Conservation (phyloP, 1,140 invertebrate genomes). For the Macrosteles quadrilineatus region DNA sequence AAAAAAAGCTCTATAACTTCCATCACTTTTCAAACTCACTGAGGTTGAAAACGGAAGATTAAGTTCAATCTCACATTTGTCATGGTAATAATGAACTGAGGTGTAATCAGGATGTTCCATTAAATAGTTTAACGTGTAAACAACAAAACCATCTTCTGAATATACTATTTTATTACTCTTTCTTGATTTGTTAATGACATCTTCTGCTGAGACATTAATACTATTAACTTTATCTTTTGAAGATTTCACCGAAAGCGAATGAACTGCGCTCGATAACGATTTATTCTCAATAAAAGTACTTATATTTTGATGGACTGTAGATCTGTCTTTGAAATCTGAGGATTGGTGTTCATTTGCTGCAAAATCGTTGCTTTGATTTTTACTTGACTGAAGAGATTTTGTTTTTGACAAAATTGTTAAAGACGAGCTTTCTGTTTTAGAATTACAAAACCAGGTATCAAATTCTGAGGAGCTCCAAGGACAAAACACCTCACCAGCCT, state of each 20-base stretch:
- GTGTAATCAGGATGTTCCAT: background rate
- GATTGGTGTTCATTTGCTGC: no score
- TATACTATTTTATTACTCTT: background rate
- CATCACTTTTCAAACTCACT: background rate
- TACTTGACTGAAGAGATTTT: no score
- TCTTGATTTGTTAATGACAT: background rate
- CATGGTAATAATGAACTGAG: background rate
- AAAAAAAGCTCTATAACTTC: background rate
- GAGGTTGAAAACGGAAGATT: background rate
- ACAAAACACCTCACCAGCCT: conserved; percentile 8
- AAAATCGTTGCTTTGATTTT: no score
- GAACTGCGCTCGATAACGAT: background rate
- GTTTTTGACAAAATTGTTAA: no score
- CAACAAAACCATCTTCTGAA: background rate
- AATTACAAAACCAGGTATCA: background rate
- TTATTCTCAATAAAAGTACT: background rate
- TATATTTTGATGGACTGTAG: no score
- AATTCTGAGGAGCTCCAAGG: background rate
- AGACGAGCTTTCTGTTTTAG: no score
- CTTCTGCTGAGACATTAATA: background rate
- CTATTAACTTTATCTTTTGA: background rate
- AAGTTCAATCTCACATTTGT: background rate
- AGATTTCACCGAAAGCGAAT: background rate
- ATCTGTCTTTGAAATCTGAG: no score
- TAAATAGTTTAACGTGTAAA: background rate